Evolutionary conservation across 2,113 vertebrate species (phyloP).

Genomic region (Synchiropus splendidus): DNA sequence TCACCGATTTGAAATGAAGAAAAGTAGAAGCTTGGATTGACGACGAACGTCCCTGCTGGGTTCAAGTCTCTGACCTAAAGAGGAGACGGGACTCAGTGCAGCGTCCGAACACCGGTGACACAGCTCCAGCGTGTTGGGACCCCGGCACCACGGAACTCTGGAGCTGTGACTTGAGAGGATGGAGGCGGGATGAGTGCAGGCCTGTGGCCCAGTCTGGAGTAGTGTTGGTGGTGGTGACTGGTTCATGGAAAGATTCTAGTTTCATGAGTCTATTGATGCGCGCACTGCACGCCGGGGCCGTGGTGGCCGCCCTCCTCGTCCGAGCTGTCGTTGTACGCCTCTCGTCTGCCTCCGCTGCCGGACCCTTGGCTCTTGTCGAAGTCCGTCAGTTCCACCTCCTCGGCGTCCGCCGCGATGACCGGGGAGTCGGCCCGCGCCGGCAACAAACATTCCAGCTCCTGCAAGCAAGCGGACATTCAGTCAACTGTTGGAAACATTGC

Average conservation of each 20-base stretch:
- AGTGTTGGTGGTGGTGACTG: constrained; percentile 39
- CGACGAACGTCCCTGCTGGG: constrained; percentile 18
- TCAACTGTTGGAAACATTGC: no score
- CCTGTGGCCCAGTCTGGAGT: constrained; percentile 42
- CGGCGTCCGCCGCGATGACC: constrained; percentile 80
- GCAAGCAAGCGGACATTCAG: constrained; percentile 6
- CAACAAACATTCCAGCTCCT: constrained; percentile 96
- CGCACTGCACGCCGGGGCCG: constrained; percentile 94
- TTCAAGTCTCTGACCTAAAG: constrained; percentile 17
- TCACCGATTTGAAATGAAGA: constrained; percentile 3
- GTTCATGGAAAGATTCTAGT: constrained; percentile 21
- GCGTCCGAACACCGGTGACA: no score
- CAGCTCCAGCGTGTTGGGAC: constrained; percentile 41
- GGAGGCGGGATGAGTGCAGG: constrained; percentile 30
- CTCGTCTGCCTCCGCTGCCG: constrained; percentile 80
- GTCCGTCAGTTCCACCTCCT: constrained; percentile 94
- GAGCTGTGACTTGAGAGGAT: constrained; percentile 21
- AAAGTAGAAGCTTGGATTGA: constrained; percentile 42
- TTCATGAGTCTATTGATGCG: constrained; percentile 84
- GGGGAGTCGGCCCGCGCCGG: constrained; percentile 86
- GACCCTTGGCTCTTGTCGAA: constrained; percentile 85
- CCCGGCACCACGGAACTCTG: constrained; percentile 44
- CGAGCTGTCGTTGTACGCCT: constrained; percentile 96
- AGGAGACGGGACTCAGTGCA: no score
- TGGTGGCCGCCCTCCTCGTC: constrained; percentile 94